Evolutionary conservation across 2,113 vertebrate genomes (phyloP), one percentile per base, ranked within the genome.

Genomic region (Vidua macroura): DNA sequence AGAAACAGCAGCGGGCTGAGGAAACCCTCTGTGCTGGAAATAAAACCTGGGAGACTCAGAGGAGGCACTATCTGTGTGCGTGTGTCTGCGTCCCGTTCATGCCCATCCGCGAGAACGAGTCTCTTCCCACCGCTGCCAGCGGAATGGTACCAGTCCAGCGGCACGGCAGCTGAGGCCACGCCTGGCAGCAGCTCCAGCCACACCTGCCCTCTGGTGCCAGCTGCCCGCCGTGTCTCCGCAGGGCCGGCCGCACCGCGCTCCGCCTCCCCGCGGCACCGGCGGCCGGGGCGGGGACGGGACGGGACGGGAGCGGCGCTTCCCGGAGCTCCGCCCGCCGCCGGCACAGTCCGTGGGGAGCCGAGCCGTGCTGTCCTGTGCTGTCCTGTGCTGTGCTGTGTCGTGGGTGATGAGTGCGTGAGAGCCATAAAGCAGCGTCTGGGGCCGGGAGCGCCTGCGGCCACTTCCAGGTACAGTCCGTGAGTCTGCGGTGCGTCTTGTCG

Each of bases 291-390:
- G 77, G 82, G 9, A 35, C 39, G 25, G 33, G 53, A 6, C 56
- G n/a, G 63, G 63, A 2, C 19, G 44, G n/a, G 25, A 39, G 60
- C 33, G 10, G 55, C n/a, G 21, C n/a, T 25, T 3, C n/a, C 14
- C 51, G 13, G 39, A 2, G 43, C 39, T 37, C 51, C 78, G 27
- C 56, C 62, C 30, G 74, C 48, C 14, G 24, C 22, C 33, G 1
- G 25, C 35, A 31, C 31, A 13, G 27, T 7, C 48, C 8, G 48
- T 0, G 46, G 7, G 41, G 20, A 19, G 37, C 10, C 10, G 33
- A 1, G 51, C 16, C 0, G 41, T 0, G 62, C 35, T 2, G 19
- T 6, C 31, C 18, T 0, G 11, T 7, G 5, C 14, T 0, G 14
- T 6, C 33, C 28, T 1, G 39, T 11, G 4, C 30, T 3, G 43